Percentiles rank a stretch among this genome's conserved stretches.
phyloP scores from a whole-genome alignment of 2,113 vertebrate genomes.

The Ranitomeya variabilis region DNA sequence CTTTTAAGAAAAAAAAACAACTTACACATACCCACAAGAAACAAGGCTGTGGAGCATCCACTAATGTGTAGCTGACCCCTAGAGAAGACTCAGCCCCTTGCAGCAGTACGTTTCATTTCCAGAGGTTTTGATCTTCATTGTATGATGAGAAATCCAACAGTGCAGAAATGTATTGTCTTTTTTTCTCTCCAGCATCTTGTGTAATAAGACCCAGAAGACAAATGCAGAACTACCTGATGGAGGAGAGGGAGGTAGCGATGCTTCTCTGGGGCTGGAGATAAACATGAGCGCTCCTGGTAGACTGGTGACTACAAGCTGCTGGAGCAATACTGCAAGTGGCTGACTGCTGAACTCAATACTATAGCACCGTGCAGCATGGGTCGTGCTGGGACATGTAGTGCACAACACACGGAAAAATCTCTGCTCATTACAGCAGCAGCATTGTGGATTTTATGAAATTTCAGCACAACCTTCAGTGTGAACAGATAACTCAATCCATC shows the following conservation, averaged over 20 bases:
- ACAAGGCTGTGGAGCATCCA: no score
- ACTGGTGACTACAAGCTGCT: not conserved
- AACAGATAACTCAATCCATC: no score
- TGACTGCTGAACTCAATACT: no score
- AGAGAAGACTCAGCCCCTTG: not conserved
- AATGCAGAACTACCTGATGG: not conserved
- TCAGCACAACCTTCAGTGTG: no score
- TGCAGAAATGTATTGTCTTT: not conserved
- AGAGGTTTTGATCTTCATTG: not conserved
- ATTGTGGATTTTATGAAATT: no score
- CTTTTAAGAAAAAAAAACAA: no score
- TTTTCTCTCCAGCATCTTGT: not conserved
- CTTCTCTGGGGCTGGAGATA: slow-evolving; percentile 18
- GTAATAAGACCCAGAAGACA: slow-evolving; percentile 43
- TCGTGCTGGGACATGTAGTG: no score
- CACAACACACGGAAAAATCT: no score
- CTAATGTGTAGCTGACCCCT: not conserved
- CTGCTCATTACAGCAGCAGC: no score
- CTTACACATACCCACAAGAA: no score
- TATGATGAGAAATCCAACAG: not conserved
- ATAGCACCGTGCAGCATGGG: no score
- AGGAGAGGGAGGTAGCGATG: not conserved
- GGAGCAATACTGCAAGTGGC: no score
- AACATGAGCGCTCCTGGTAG: not conserved
- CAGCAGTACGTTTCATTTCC: not conserved